phyloP scores from a whole-genome alignment of 2,113 vertebrate genomes.

The Noctilio leporinus region DNA sequence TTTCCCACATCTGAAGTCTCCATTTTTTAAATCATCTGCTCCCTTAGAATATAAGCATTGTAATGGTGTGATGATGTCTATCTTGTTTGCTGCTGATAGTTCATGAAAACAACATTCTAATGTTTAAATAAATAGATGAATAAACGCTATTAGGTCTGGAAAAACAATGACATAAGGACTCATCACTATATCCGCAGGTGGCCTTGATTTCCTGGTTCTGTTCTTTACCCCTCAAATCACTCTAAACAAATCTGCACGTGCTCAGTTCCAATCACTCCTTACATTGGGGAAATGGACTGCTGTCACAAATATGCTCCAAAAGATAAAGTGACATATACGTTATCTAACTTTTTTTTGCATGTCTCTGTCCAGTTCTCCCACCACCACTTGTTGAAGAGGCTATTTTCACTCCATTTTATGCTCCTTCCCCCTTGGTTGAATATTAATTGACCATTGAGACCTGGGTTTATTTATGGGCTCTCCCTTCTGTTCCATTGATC shows the following conservation, averaged over 20 bases:
- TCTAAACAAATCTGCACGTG: neutral
- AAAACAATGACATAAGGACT: neutral
- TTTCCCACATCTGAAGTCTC: neutral
- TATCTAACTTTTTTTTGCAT: no score
- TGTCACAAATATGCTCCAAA: neutral
- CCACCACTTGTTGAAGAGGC: no score
- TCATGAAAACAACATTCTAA: neutral
- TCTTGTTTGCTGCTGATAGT: neutral
- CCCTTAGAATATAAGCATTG: neutral
- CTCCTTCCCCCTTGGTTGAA: no score
- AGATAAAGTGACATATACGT: neutral
- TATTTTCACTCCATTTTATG: no score
- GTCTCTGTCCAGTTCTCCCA: no score
- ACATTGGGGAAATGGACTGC: neutral
- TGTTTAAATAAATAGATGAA: neutral
- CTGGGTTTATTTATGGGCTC: no score
- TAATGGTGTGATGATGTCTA: neutral
- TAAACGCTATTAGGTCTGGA: neutral
- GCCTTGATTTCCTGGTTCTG: neutral
- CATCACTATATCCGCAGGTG: neutral
- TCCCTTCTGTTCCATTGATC: no score
- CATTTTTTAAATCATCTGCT: neutral
- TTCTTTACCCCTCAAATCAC: neutral
- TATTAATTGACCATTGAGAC: no score
- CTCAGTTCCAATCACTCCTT: neutral